phyloP scores from a whole-genome alignment of 1,140 invertebrate genomes.

The Aphaenogaster ashmeadi region DNA sequence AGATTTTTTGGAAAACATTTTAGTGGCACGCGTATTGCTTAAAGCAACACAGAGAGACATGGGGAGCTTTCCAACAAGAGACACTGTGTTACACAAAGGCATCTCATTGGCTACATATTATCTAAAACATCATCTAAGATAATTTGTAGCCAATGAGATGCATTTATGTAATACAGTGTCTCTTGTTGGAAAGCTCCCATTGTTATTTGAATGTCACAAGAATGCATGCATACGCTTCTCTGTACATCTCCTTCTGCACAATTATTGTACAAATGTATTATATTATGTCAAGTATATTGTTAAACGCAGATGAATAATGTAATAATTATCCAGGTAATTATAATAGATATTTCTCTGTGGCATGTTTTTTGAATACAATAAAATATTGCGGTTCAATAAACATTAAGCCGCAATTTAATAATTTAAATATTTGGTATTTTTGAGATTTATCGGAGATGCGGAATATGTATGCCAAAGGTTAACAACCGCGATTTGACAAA shows the following conservation, averaged over 20 bases:
- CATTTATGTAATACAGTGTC: too few relatives aligned
- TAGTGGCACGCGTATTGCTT: not conserved
- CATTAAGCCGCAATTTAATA: not conserved
- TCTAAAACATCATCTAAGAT: too few relatives aligned
- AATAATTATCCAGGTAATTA: not conserved
- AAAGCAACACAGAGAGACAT: not conserved
- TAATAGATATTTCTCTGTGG: not conserved
- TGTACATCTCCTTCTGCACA: not conserved
- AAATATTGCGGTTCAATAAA: not conserved
- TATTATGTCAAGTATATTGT: not conserved
- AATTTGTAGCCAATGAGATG: too few relatives aligned
- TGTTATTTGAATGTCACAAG: not conserved
- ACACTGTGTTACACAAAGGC: too few relatives aligned
- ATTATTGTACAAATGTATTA: not conserved
- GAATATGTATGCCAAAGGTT: constrained; percentile 40
- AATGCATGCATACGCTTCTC: not conserved
- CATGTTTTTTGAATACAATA: not conserved
- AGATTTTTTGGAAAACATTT: not conserved
- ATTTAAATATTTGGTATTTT: not conserved
- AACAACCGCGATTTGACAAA: constrained; percentile 20
- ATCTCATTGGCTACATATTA: too few relatives aligned
- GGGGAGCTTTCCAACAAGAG: too few relatives aligned
- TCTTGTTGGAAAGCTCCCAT: too few relatives aligned
- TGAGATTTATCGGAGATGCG: not conserved
- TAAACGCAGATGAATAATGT: not conserved